Evolutionary conservation across 2,797 vertebrate species (phyloP).

Genomic region (Manis crassicaudata): DNA sequence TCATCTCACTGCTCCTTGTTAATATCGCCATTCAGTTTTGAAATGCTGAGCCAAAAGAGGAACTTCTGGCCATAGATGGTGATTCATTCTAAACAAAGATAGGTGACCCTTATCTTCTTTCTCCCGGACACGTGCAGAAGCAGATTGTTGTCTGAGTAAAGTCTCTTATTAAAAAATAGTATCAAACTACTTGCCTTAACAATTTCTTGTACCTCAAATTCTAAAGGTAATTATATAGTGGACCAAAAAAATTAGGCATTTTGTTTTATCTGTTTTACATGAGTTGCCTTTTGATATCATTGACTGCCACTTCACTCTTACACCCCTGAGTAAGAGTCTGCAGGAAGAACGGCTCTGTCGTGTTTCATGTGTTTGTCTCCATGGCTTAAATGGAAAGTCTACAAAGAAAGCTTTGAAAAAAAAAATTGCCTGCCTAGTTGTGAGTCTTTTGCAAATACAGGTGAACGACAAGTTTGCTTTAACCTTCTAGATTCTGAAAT

Average conservation of each 20-base stretch:
- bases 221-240: conserved; percentile 48
- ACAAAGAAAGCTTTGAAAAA: conserved; percentile 11
- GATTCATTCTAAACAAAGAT: conserved; percentile 27
- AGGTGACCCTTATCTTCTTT: not conserved
- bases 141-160: conserved; percentile 12
- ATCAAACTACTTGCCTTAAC: conserved; percentile 55
- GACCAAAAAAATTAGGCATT: not conserved
- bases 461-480: conserved; percentile 16
- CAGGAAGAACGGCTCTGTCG: conserved; percentile 47
- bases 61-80: conserved; percentile 10
- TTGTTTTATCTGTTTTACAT: conserved; percentile 61
- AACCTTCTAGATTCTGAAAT: not conserved
- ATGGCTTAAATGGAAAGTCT: conserved; percentile 22
- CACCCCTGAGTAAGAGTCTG: conserved; percentile 6
- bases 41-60: not conserved
- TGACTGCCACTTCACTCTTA: conserved; percentile 53
- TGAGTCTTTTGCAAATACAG: not conserved
- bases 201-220: conserved; percentile 45
- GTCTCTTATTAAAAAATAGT: not conserved
- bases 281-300: conserved; percentile 50
- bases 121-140: not conserved
- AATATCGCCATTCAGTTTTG: not conserved
- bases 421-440: not conserved
- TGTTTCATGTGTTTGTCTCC: not conserved
- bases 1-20: not conserved